Evolutionary conservation across 2,797 vertebrate genomes (phyloP).

Genomic region (Falco cherrug): DNA sequence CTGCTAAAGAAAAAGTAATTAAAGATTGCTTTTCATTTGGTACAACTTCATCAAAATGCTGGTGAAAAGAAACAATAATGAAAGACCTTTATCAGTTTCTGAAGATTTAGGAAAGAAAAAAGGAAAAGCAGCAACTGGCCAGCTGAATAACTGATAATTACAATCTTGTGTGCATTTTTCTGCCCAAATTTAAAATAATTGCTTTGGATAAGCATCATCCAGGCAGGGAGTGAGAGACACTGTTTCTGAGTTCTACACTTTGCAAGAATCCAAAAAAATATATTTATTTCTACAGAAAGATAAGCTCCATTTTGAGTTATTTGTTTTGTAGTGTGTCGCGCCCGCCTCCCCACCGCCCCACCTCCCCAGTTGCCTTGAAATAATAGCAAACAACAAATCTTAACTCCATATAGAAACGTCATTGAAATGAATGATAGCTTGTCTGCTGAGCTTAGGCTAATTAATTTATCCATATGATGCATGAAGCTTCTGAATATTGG

Average conservation of each 20-base stretch:
- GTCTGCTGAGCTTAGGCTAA: not conserved
- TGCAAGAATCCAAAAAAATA: not conserved
- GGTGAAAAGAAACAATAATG: not conserved
- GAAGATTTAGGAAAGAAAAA: not conserved
- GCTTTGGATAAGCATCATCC: not conserved
- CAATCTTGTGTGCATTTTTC: not conserved
- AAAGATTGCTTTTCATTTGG: not conserved
- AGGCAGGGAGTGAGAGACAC: not conserved
- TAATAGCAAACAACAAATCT: not conserved
- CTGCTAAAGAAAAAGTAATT: not conserved
- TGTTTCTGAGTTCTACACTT: not conserved
- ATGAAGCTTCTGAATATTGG: not conserved
- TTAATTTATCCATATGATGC: not conserved
- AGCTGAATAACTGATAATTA: not conserved
- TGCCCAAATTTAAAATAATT: not conserved
- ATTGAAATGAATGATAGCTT: not conserved
- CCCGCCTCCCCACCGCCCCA: fast-evolving
- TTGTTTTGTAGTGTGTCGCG: not conserved
- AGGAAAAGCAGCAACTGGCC: not conserved
- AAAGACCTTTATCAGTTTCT: not conserved
- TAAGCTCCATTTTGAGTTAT: not conserved
- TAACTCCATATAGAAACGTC: not conserved
- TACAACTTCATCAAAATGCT: not conserved
- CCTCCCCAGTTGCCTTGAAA: not conserved
- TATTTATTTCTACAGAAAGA: not conserved